Base-by-base conservation (phyloP, 1,140 invertebrate species). In the Propsilocerus akamusi region DNA sequence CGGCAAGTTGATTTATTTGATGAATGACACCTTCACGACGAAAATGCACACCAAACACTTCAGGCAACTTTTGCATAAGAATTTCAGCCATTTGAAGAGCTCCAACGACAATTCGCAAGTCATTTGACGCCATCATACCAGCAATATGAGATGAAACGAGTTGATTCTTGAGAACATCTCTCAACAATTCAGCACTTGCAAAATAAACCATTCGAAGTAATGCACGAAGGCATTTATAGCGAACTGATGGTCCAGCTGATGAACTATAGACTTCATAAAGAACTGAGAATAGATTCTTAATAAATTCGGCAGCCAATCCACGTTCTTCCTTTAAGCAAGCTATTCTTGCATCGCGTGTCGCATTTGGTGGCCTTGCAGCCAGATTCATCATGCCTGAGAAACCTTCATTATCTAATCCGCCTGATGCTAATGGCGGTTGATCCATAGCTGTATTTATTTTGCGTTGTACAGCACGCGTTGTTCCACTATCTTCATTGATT, bases 41-140 rank as follows among this genome's bases (percentile, higher is more conserved):
- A 63, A 97, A 98, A 70, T 94, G 93, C 32, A 91, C 80, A 37
- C 82, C 83, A 73, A 97, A 97, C 25, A 95, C 80, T 56, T 96
- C 84, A 3, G 93, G 90, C 52, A 97, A 66, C 59, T 95, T 92
- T 62, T 91, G 83, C 89, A 98, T 96, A 14, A 98, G 67, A 55
- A 97, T 91, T 64, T 93, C 87, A 14, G 90, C 88, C 78, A 98
- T 88, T 70, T 98, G 94, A 32, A 97, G 68, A n/a, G 92, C 92
- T 49, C 90, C 90, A 46, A 97, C 93, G 22, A 97, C 91, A 57
- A 97, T 96, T 59, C 91, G 80, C 41, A 96, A 71, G 72, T 97
- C 93, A 58, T 83, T 85, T 1, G 93, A 96, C 0, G 92, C 92
- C 75, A 98, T 78, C 94, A 97, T 97, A 32, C 91, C 90, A 26